A percentile compares a stretch with the other conserved stretches of the same genome.
These are phyloP conservation scores for Astreopora myriophthalma DNA, from an alignment of 64 coral and sea anemone genomes.

Conservation along the genomic window DNA sequence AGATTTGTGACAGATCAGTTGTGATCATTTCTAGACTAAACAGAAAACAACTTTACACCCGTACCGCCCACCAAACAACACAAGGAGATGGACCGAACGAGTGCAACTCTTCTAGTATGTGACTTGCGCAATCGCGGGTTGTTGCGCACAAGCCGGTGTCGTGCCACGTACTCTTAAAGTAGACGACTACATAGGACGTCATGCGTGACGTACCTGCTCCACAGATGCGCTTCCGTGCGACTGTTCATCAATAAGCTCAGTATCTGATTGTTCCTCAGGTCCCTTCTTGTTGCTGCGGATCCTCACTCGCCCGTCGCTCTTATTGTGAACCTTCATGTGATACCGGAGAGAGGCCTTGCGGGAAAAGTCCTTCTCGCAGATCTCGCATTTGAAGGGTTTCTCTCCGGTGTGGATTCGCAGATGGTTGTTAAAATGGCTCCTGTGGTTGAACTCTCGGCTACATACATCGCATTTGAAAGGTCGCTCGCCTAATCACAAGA, in stretches of 20 bases:
- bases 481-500: conserved; percentile 79
- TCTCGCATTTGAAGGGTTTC: conserved; percentile 98
- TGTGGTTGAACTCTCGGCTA: conserved; percentile 94
- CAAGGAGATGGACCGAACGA: too few species aligned
- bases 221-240: not conserved
- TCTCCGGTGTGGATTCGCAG: conserved; percentile 97
- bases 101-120: not conserved
- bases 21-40: too few species aligned
- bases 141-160: too few species aligned
- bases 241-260: conserved; percentile 24
- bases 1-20: too few species aligned
- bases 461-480: conserved; percentile 95
- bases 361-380: conserved; percentile 96
- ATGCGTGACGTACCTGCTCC: not conserved
- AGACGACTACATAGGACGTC: not conserved
- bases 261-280: conserved; percentile 21
- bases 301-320: conserved; percentile 3
- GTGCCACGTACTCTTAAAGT: not conserved
- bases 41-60: too few species aligned
- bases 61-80: too few species aligned
- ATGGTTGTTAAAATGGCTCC: conserved; percentile 99
- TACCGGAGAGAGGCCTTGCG: conserved; percentile 97
- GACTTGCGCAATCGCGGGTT: too few species aligned
- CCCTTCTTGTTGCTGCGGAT: conserved; percentile 24
- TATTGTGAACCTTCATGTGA: conserved; percentile 91